Percentiles rank a stretch among this genome's conserved stretches.
Conservation (phyloP, 2,797 vertebrate genomes). For the Halcyon smyrnensis region DNA sequence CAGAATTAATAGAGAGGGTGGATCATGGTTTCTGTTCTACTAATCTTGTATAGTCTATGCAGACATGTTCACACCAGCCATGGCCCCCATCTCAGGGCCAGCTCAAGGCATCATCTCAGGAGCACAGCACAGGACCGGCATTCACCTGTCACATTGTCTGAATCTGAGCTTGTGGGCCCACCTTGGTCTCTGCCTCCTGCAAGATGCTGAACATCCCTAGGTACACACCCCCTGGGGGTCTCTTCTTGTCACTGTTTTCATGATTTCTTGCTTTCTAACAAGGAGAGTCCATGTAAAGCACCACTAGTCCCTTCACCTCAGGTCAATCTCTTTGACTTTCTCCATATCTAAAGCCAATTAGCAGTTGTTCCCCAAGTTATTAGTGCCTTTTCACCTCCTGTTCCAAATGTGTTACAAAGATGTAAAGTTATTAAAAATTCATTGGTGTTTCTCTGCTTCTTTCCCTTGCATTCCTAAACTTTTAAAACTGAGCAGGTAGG, state of each 20-base stretch:
- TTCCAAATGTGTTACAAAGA: neutral
- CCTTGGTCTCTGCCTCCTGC: neutral
- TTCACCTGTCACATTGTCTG: fast-evolving
- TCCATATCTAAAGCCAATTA: neutral
- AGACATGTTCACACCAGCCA: fast-evolving
- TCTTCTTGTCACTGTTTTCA: neutral
- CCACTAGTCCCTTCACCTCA: neutral
- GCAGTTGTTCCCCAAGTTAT: neutral
- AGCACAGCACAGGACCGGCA: neutral
- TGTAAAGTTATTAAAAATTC: neutral
- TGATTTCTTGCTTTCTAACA: neutral
- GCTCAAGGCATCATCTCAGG: fast-evolving
- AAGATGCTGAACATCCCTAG: neutral
- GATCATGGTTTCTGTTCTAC: neutral
- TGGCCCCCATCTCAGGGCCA: fast-evolving
- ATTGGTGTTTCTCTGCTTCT: neutral
- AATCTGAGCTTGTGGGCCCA: fast-evolving
- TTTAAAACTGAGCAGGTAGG: neutral
- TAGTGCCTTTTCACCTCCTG: neutral
- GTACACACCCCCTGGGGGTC: fast-evolving
- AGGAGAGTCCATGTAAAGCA: neutral
- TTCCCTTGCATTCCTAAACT: neutral
- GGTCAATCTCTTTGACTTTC: neutral
- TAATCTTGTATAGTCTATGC: neutral
- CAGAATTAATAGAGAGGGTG: fast-evolving